Evolutionary conservation across 35 echinoderm and acorn worm species (phyloP), one percentile per base, ranked within the genome.

Genomic region (Anneissia japonica): DNA sequence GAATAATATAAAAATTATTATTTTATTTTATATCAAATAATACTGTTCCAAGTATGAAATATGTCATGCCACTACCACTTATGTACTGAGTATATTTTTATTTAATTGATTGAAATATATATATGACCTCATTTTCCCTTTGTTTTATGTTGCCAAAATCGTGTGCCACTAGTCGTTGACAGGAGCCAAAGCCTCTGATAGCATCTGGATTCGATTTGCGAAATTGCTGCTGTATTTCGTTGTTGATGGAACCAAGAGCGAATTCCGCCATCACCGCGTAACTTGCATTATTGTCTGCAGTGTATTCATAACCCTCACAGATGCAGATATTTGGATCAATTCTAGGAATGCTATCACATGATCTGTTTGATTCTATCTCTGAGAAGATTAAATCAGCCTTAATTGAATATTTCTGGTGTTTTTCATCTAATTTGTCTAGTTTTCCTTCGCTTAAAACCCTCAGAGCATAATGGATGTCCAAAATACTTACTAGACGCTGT

Each of bases 241-340:
- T 91, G 73, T 93, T 97, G 0, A 97, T 82, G n/a, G 76, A 73
- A 32, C 90, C 90, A 7, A 97, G 73, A 34, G 87, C 91, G 85
- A 92, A 90, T 37, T 97, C 90, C 2, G 94, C 95, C 3, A 93
- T 37, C 1, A 87, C 35, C 23, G 83, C 74, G 1, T 90, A 83
- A 26, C 84, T 86, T 0, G 75, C 90, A 46, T 83, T 64, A 86
- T 97, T 88, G 12, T 80, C 38, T n/a, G 83, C 85, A 31, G 77
- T 38, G 28, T 40, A 39, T n/a, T 93, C 82, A 28, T 38, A 81
- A 11, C 76, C 74, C 30, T 91, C 45, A 79, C 95, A 97, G 21
- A 97, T 97, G 37, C 95, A 97, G 21, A 91, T 45, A 30, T 90
- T 97, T 38, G 92, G 92, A 32, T 93, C 81, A 30, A 93, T 87